Conservation (phyloP, 2,113 vertebrate genomes). For the sheep (Ovis aries) region DNA sequence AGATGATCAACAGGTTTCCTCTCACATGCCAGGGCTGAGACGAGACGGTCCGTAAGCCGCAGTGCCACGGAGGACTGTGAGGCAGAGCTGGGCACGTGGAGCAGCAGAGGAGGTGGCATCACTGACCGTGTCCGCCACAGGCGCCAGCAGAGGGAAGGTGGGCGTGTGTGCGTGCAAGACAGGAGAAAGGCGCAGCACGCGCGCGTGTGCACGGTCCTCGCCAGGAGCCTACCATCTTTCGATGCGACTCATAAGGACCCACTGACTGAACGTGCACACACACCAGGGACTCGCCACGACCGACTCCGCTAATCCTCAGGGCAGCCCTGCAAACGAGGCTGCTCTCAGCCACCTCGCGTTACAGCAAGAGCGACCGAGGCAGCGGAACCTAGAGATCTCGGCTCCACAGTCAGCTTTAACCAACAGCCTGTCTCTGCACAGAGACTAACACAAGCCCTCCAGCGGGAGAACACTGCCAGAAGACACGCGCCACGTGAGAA, state of each 20-base stretch:
- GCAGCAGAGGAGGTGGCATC: neutral
- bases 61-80: neutral
- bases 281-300: neutral
- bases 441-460: neutral
- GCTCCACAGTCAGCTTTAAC: neutral
- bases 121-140: neutral
- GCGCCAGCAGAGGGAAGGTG: neutral
- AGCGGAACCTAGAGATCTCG: neutral
- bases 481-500: neutral
- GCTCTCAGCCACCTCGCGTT: rapidly evolving
- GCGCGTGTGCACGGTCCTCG: neutral
- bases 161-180: rapidly evolving
- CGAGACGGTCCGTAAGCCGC: neutral
- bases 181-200: rapidly evolving
- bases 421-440: neutral
- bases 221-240: neutral
- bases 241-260: neutral
- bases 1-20: neutral
- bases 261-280: neutral
- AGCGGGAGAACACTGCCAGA: neutral
- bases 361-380: no score
- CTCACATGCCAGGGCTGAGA: neutral
- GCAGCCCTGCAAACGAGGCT: neutral
- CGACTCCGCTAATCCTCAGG: neutral
- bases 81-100: neutral